A percentile compares a stretch with the other conserved stretches of the same genome.
These are phyloP conservation scores for Chymomyza fuscimana DNA, from an alignment of 2,888 invertebrate genomes.

Conservation along the genomic window DNA sequence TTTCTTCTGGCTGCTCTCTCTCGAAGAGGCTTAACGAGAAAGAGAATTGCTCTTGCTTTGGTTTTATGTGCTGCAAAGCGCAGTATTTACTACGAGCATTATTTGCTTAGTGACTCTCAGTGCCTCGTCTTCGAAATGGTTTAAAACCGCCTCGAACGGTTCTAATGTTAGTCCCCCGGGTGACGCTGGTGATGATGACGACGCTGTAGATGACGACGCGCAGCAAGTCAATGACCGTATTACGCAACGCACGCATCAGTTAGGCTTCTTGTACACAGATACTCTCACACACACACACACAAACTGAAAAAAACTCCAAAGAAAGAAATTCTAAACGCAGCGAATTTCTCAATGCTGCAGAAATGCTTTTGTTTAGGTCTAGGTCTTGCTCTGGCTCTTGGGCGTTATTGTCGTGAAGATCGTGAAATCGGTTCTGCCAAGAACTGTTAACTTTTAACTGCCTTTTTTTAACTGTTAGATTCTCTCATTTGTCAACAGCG, in stretches of 20 bases:
- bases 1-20: constrained; percentile 2
- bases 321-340: constrained; percentile 48
- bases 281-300: constrained; percentile 17
- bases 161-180: constrained; percentile 1
- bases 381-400: neutral
- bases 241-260: constrained; percentile 61
- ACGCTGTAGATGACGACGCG: constrained; percentile 5
- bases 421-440: constrained; percentile 5
- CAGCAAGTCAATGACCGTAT: constrained; percentile 72
- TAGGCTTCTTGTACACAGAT: constrained; percentile 30
- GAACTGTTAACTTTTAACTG: constrained; percentile 34
- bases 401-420: neutral
- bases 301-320: neutral
- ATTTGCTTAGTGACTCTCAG: neutral
- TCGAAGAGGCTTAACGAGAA: neutral
- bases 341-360: constrained; percentile 61
- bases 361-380: constrained; percentile 14
- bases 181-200: neutral
- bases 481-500: constrained; percentile 11
- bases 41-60: neutral
- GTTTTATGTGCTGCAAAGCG: constrained; percentile 30
- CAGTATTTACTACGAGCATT: neutral
- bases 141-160: constrained; percentile 39
- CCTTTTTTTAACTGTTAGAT: neutral
- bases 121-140: no score